Conservation (phyloP, 2,888 invertebrate genomes). For the Drosophila setosimentum region DNA sequence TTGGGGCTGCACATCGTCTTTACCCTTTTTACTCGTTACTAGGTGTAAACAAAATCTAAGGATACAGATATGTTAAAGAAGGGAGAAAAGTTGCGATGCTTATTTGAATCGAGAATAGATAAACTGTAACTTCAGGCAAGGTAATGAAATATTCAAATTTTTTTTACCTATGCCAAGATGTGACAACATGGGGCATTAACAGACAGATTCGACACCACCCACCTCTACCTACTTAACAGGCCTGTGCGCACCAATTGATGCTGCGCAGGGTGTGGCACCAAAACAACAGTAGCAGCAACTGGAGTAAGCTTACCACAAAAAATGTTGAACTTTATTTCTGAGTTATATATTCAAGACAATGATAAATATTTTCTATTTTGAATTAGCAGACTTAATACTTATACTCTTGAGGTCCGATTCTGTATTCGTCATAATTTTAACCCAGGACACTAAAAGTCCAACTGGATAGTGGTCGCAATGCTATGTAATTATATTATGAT, state of each 20-base stretch:
- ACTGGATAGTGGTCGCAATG: background rate
- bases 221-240: conserved; percentile 13
- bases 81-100: background rate
- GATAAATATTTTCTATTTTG: background rate
- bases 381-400: background rate
- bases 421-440: background rate
- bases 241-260: conserved; percentile 37
- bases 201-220: conserved; percentile 6
- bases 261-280: conserved; percentile 66
- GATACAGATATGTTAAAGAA: background rate
- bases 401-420: background rate
- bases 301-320: background rate
- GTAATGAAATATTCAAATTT: background rate
- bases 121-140: background rate
- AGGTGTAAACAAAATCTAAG: background rate
- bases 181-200: conserved; percentile 39
- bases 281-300: conserved; percentile 19
- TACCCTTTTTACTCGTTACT: background rate
- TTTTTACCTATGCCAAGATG: conserved; percentile 40
- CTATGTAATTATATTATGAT: background rate
- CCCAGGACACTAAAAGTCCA: background rate
- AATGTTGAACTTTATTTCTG: background rate
- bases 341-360: background rate
- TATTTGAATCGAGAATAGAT: background rate
- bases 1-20: background rate